Evolutionary conservation across 2,797 vertebrate genomes (phyloP), one percentile per base, ranked within the genome.

Genomic region (Sebastes trivittatus): DNA sequence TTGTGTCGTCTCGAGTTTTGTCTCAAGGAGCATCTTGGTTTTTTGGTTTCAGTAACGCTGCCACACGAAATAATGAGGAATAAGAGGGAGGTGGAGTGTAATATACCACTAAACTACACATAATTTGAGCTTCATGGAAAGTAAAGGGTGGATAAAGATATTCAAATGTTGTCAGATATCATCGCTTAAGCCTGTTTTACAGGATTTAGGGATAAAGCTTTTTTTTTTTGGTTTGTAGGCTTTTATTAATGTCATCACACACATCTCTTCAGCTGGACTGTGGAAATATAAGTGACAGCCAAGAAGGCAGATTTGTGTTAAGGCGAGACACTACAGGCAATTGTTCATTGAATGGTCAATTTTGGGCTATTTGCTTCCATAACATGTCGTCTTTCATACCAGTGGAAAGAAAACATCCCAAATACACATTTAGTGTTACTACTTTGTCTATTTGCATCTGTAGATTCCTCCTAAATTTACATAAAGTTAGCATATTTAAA

Each of bases 1-100:
- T 78, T 88, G 90, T 93, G 88, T 93, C 61, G 90, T 92, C 92
- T 93, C 91, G 71, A 85, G 65, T 91, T 93, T 94, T 95, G 86
- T 95, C 82, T 92, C 78, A 42, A 59, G 49, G 70, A 70, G 27
- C 66, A 32, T 72, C 34, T 66, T 56, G 9, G 13, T 68, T 83
- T 62, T 54, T 78, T 66, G 56, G 62, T 72, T 78, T 77, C 30
- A 56, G 49, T 62, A 23, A 42, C n/a, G 23, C 65, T 11, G 58
- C 52, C 72, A 81, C 13, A 3, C 38, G n/a, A 62, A 77, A 67
- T 54, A 68, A 82, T 60, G 81, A 78, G 42, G 58, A 61, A 23
- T 66, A 54, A 22, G 32, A 79, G 56, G 69, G 34, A 67, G 76
- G 58, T 20, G 75, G 38, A 22, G 62, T 23, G 49, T 7, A 49